Conservation (phyloP, 1,140 invertebrate genomes). For the Holcopasites calliopsidis region DNA sequence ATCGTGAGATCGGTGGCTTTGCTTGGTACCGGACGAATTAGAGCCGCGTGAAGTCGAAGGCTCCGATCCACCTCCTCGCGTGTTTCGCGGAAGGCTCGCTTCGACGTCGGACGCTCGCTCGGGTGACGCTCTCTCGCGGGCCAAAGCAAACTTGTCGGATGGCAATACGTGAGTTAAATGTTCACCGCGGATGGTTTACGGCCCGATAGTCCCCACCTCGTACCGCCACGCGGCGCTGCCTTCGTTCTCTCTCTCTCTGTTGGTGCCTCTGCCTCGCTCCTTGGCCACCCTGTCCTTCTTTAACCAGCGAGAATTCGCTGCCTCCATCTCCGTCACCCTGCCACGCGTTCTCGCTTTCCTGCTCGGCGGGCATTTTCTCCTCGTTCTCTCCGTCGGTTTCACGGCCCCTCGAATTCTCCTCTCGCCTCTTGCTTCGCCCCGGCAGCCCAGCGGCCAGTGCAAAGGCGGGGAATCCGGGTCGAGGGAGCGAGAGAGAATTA, state of each 20-base stretch:
- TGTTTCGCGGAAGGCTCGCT: constrained; percentile 55
- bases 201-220: constrained; percentile 79
- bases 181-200: constrained; percentile 80
- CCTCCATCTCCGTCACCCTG: constrained; percentile 31
- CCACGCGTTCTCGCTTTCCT: constrained; percentile 36
- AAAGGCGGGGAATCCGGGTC: constrained; percentile 67
- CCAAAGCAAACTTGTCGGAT: constrained; percentile 81
- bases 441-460: constrained; percentile 69
- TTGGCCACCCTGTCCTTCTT: constrained; percentile 31
- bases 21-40: constrained; percentile 10
- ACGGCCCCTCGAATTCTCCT: constrained; percentile 63
- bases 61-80: constrained; percentile 50
- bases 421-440: constrained; percentile 59
- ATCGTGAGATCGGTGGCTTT: neutral
- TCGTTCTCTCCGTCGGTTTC: constrained; percentile 74
- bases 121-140: constrained; percentile 78
- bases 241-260: constrained; percentile 68
- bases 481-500: constrained; percentile 56
- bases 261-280: constrained; percentile 45
- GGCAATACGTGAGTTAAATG: constrained; percentile 82
- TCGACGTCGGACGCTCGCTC: constrained; percentile 63
- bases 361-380: constrained; percentile 9
- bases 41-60: constrained; percentile 39
- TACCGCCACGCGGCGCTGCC: constrained; percentile 79
- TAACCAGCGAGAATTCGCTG: constrained; percentile 40